Evolutionary conservation across 2,797 vertebrate species (phyloP).

Genomic region (Adrianichthys oophorus): DNA sequence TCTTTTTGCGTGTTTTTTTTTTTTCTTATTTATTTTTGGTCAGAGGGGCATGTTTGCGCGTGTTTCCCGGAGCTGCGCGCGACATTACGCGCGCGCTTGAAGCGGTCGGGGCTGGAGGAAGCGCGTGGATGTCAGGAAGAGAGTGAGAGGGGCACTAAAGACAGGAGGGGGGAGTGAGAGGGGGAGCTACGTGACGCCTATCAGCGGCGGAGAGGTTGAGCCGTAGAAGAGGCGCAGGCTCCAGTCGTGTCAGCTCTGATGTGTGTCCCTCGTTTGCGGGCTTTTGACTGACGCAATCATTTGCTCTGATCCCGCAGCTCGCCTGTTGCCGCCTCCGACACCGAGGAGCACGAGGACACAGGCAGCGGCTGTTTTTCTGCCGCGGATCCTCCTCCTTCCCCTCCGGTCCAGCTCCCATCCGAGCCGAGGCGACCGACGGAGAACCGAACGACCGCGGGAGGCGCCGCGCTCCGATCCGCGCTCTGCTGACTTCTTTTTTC

Average conservation of each 20-base stretch:
- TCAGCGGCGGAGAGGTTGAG: slow-evolving; percentile 74
- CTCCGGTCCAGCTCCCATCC: slow-evolving; percentile 70
- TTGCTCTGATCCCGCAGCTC: slow-evolving; percentile 88
- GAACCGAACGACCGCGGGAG: background rate
- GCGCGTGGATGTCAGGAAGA: slow-evolving; percentile 53
- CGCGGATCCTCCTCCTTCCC: slow-evolving; percentile 47
- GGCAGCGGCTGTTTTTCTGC: slow-evolving; percentile 51
- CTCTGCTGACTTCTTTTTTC: slow-evolving; percentile 5
- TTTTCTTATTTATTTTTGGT: slow-evolving; percentile 10
- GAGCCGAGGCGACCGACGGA: slow-evolving; percentile 44
- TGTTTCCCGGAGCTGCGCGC: background rate
- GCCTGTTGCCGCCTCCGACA: slow-evolving; percentile 90
- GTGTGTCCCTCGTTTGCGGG: slow-evolving; percentile 82
- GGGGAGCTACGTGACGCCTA: slow-evolving; percentile 73
- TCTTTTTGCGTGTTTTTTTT: background rate
- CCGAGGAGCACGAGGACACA: slow-evolving; percentile 72
- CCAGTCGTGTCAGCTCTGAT: slow-evolving; percentile 82
- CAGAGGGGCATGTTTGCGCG: too few species aligned
- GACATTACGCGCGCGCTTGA: slow-evolving; percentile 5
- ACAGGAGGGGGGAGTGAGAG: slow-evolving; percentile 40
- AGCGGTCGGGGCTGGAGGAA: slow-evolving; percentile 37
- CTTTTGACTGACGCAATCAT: slow-evolving; percentile 91
- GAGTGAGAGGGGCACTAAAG: slow-evolving; percentile 21
- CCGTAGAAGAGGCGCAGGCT: slow-evolving; percentile 69
- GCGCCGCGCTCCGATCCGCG: slow-evolving; percentile 8